Evolutionary conservation across 2,797 vertebrate species (phyloP).

Genomic region (Discoglossus pictus): DNA sequence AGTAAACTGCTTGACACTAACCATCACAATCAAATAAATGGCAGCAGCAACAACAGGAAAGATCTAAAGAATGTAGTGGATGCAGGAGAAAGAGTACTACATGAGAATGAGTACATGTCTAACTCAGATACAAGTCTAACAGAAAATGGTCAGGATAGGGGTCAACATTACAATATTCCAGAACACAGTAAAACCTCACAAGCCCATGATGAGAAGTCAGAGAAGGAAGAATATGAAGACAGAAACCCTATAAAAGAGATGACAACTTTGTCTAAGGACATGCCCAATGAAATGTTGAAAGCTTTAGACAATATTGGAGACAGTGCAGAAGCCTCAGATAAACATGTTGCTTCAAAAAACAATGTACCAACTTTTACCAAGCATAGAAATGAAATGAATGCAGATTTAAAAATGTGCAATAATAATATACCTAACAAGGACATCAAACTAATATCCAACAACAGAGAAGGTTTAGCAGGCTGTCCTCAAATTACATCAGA

Average conservation of each 20-base stretch:
- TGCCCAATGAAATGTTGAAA: not conserved
- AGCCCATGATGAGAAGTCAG: not conserved
- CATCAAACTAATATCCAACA: not conserved
- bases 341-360: slow-evolving; percentile 2
- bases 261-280: not conserved
- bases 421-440: not conserved
- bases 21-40: not conserved
- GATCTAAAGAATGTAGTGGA: no score
- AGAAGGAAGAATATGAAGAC: not conserved
- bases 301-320: not conserved
- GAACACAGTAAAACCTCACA: no score
- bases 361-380: not conserved
- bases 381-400: not conserved
- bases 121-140: no score
- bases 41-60: not conserved
- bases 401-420: not conserved
- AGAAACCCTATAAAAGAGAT: slow-evolving; percentile 26
- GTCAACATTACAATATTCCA: no score
- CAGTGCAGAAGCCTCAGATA: not conserved
- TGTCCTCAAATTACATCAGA: not conserved
- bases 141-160: no score
- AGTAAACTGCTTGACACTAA: no score
- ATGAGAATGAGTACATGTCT: no score
- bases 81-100: no score
- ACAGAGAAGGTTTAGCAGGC: slow-evolving; percentile 11